Percentiles rank a stretch among this genome's conserved stretches.
Evolutionary conservation across 2,888 invertebrate species (phyloP).

Genomic region (Tiliacea citrago): DNA sequence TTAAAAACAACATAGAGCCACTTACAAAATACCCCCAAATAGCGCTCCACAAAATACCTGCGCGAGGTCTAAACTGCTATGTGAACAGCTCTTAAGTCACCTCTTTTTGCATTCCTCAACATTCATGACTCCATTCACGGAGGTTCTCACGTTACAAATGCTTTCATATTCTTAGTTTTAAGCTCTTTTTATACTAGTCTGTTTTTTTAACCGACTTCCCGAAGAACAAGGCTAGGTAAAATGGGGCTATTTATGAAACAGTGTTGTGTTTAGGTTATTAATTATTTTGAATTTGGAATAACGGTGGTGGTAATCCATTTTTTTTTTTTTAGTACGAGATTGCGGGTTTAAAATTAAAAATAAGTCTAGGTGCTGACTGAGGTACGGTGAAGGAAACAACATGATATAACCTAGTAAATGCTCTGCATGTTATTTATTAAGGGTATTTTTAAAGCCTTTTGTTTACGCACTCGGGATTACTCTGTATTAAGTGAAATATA

Average conservation of each 20-base stretch:
- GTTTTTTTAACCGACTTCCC: slow-evolving; percentile 57
- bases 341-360: too few relatives aligned
- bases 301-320: not conserved
- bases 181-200: slow-evolving; percentile 40
- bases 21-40: not conserved
- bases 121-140: slow-evolving; percentile 60
- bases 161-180: slow-evolving; percentile 53
- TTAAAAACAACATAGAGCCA: not conserved
- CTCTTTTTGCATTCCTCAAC: slow-evolving; percentile 52
- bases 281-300: not conserved
- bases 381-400: not conserved
- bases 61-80: slow-evolving; percentile 9
- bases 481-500: slow-evolving; percentile 1
- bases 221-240: slow-evolving; percentile 25
- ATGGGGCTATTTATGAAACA: slow-evolving; percentile 3
- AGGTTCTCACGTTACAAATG: slow-evolving; percentile 56
- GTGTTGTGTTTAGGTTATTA: not conserved
- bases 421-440: not conserved
- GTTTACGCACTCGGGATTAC: slow-evolving; percentile 4
- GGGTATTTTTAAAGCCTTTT: slow-evolving; percentile 5
- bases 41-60: not conserved
- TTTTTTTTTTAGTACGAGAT: not conserved
- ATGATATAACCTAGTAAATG: not conserved
- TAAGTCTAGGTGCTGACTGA: too few relatives aligned
- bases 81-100: slow-evolving; percentile 25